Evolutionary conservation across 2,797 vertebrate genomes (phyloP), one percentile per base, ranked within the genome.

Genomic region (Alosa sapidissima): DNA sequence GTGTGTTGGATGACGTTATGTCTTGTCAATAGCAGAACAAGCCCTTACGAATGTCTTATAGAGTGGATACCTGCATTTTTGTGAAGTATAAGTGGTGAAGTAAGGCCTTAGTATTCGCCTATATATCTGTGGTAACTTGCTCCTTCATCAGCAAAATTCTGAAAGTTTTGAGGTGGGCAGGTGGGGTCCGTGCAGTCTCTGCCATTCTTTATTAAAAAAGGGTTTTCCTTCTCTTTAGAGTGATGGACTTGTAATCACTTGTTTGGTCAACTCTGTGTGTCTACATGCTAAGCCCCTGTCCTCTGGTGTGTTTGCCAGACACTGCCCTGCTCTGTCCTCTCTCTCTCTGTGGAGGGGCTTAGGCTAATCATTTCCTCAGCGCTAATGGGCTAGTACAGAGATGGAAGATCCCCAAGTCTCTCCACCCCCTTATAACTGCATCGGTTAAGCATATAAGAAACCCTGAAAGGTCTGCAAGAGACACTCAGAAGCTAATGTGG

Each of bases 331-430:
- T 41, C 24, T 84, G 62, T 3, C 75, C 28, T 68, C 24, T 68
- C n/a, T 14, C 45, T 75, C n/a, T 14, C 45, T 75, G 65, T 48
- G 28, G 41, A 16, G 10, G 7, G 28, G 45, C 84, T 49, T 45
- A 81, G 81, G 84, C 89, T 90, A 90, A 91, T 91, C 82, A 86
- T 91, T 89, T 89, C 87, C 87, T 87, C 62, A 82, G 82, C 85
- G 81, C 51, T 58, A n/a, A 36, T 78, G 51, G 62, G 83, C 84
- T n/a, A 45, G 81, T 8, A 65, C 10, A 21, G 24, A 28, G n/a
- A 33, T 65, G 8, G 8, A 28, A 65, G 60, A 24, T 11, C 60
- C 28, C 28, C 24, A 33, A 10, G 33, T 13, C 62, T 33, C 21
- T 33, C 62, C 8, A 9, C 10, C 9, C 28, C 10, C 13, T 24